phyloP scores from a whole-genome alignment of 2,113 vertebrate genomes.

The Grallaria varia region DNA sequence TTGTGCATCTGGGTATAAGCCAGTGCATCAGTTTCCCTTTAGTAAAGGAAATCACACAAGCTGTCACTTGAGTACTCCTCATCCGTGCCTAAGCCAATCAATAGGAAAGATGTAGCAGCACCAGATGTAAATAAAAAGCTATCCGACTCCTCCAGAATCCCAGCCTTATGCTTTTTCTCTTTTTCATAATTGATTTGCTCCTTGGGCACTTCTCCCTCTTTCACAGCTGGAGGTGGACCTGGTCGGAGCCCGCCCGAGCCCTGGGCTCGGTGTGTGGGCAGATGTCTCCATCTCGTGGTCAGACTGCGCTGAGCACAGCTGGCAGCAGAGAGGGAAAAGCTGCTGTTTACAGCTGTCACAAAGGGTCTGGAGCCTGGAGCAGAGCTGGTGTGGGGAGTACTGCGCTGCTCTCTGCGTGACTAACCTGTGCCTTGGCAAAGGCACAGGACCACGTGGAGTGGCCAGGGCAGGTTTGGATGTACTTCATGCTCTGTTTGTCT shows the following conservation, averaged over 20 bases:
- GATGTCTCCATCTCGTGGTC: constrained; percentile 1
- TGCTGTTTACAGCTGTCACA: fast-evolving
- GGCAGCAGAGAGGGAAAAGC: fast-evolving
- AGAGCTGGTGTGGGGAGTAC: neutral
- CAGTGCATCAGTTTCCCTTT: neutral
- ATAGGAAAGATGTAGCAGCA: neutral
- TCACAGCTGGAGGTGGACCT: fast-evolving
- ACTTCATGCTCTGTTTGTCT: neutral
- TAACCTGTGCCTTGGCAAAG: neutral
- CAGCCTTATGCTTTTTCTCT: neutral
- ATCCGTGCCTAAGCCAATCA: neutral
- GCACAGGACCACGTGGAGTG: neutral
- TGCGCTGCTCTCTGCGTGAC: neutral
- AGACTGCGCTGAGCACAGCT: neutral
- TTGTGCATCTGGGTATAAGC: neutral
- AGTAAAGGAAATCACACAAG: neutral
- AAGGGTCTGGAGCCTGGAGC: neutral
- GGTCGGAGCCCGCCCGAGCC: fast-evolving
- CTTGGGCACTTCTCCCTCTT: neutral
- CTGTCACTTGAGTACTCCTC: neutral
- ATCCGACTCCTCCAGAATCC: neutral
- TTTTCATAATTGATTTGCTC: neutral
- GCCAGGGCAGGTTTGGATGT: neutral
- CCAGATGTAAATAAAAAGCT: neutral
- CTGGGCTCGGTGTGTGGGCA: neutral